Evolutionary conservation across 2,113 vertebrate species (phyloP).

Genomic region (Pterocles burchelli): DNA sequence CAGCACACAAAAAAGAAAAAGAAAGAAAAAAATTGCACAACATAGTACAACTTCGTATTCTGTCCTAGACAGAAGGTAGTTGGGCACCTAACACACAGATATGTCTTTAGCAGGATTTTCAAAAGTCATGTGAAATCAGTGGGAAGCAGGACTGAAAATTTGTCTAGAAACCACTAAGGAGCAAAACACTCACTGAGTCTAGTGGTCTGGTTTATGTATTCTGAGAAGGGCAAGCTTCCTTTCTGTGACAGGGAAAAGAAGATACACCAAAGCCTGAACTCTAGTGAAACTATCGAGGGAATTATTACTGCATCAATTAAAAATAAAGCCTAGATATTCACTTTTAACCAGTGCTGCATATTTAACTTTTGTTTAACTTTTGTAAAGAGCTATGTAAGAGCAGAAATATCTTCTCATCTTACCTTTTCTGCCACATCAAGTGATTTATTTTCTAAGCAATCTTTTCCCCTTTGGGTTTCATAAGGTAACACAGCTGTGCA

Average conservation of each 20-base stretch:
- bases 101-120: background rate
- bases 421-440: background rate
- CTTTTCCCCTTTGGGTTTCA: background rate
- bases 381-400: background rate
- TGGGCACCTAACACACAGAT: background rate
- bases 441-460: background rate
- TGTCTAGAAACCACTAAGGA: background rate
- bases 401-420: background rate
- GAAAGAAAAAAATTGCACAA: background rate
- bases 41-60: background rate
- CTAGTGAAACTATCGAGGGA: background rate
- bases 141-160: background rate
- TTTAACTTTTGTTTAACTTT: background rate
- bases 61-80: background rate
- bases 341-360: background rate
- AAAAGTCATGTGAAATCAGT: background rate
- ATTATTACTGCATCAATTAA: background rate
- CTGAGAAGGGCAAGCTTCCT: background rate
- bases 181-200: background rate
- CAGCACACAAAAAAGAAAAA: background rate
- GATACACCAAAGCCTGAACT: background rate
- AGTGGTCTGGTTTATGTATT: background rate
- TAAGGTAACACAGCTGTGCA: background rate
- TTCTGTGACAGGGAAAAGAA: background rate
- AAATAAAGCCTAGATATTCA: background rate